These are phyloP conservation scores for Ips typographus DNA, from an alignment of 1,140 invertebrate genomes.

Conservation along the genomic window DNA sequence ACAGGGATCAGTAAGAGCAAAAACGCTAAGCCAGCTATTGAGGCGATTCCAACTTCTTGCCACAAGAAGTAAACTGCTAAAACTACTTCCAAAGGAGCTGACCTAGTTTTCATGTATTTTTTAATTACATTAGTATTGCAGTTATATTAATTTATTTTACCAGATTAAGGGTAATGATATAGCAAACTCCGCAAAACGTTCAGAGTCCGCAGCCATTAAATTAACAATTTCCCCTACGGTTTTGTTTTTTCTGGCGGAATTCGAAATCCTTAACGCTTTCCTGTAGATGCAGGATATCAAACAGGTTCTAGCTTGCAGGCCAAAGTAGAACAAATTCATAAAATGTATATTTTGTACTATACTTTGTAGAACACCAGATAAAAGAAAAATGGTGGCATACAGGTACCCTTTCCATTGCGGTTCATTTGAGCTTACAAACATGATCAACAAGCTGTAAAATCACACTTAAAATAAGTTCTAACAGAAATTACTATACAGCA, in stretches of 20 bases:
- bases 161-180: slow-evolving; percentile 93
- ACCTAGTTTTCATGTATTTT: slow-evolving; percentile 71
- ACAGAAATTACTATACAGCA: slow-evolving; percentile 27
- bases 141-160: slow-evolving; percentile 60
- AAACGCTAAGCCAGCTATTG: slow-evolving; percentile 84
- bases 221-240: slow-evolving; percentile 73
- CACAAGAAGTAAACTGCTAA: slow-evolving; percentile 88
- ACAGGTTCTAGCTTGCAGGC: slow-evolving; percentile 85
- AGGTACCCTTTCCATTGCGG: slow-evolving; percentile 83
- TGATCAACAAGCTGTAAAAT: slow-evolving; percentile 66
- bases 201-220: slow-evolving; percentile 86
- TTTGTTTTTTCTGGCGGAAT: slow-evolving; percentile 74
- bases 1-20: slow-evolving; percentile 90
- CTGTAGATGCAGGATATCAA: slow-evolving; percentile 91
- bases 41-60: slow-evolving; percentile 78
- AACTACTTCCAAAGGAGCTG: slow-evolving; percentile 87
- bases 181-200: slow-evolving; percentile 82
- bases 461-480: neutral
- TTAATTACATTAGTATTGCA: neutral
- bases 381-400: slow-evolving; percentile 75
- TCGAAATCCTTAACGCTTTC: slow-evolving; percentile 80
- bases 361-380: slow-evolving; percentile 81
- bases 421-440: slow-evolving; percentile 64
- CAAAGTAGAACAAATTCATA: slow-evolving; percentile 85
- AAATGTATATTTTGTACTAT: slow-evolving; percentile 87